These are phyloP conservation scores for Corythoichthys haematopterus DNA, from an alignment of 2,113 vertebrate genomes.

Conservation along the genomic window DNA sequence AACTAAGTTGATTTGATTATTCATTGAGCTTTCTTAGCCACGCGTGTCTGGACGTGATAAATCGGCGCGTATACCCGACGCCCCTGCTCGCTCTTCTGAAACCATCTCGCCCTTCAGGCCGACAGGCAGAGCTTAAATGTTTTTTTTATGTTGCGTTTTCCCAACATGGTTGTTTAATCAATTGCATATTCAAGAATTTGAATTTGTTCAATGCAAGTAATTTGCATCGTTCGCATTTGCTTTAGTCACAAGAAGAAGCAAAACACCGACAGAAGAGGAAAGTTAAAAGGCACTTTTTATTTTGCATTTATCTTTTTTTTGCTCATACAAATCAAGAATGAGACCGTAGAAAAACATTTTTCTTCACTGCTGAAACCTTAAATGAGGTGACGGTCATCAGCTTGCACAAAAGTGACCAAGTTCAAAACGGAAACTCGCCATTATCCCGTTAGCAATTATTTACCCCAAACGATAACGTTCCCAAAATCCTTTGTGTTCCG, in stretches of 20 bases:
- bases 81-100: background rate
- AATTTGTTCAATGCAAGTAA: slow-evolving; percentile 12
- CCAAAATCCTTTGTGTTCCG: slow-evolving; percentile 26
- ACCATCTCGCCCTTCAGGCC: slow-evolving; percentile 30
- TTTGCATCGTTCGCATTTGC: background rate
- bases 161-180: background rate
- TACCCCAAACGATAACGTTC: slow-evolving; percentile 9
- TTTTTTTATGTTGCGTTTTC: slow-evolving; percentile 28
- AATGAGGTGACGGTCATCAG: background rate
- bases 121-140: slow-evolving; percentile 27
- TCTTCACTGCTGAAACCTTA: background rate
- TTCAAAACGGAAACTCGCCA: slow-evolving; percentile 22
- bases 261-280: slow-evolving; percentile 5
- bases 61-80: background rate
- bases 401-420: slow-evolving; percentile 17
- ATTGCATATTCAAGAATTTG: background rate
- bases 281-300: slow-evolving; percentile 34
- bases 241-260: background rate
- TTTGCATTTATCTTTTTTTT: background rate
- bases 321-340: background rate
- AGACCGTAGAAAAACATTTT: background rate
- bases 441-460: slow-evolving; percentile 31
- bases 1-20: slow-evolving; percentile 22
- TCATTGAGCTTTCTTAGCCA: slow-evolving; percentile 20
- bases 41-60: background rate